A percentile compares a stretch with the other conserved stretches of the same genome.
These are phyloP conservation scores for Geodia barretti DNA, from an alignment of 37 sponge, comb jelly and placozoan genomes.

Conservation along the genomic window DNA sequence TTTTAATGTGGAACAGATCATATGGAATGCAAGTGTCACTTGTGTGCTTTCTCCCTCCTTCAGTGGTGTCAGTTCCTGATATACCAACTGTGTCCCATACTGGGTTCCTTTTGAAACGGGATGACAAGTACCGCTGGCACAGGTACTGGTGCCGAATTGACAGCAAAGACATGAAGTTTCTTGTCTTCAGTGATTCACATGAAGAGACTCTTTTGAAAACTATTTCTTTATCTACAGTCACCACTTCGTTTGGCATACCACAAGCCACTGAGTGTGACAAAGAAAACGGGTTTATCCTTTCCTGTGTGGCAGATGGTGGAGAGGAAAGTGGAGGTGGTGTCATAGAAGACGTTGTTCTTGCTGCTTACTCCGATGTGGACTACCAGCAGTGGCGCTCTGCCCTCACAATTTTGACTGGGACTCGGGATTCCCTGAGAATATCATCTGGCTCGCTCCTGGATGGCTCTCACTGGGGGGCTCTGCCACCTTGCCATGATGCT, in stretches of 20 bases:
- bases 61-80: not conserved
- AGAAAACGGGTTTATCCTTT: constrained; percentile 41
- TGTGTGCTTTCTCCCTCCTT: not conserved
- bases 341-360: constrained; percentile 22
- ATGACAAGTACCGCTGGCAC: constrained; percentile 64
- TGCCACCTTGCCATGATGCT: not conserved
- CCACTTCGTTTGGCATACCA: not conserved
- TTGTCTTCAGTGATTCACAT: constrained; percentile 32
- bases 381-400: constrained; percentile 28
- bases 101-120: constrained; percentile 46
- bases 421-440: not conserved
- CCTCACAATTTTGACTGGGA: constrained; percentile 12
- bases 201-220: constrained; percentile 17
- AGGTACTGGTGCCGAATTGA: constrained; percentile 40
- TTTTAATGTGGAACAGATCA: too few species aligned
- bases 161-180: constrained; percentile 15
- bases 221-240: constrained; percentile 22
- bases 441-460: constrained; percentile 21
- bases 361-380: constrained; percentile 61
- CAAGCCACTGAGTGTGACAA: constrained; percentile 19
- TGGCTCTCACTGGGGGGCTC: not conserved
- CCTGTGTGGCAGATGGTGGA: not conserved
- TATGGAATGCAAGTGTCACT: too few species aligned
- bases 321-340: not conserved
- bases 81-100: constrained; percentile 17